phyloP scores from a whole-genome alignment of 2,797 vertebrate species.

The Schizopygopsis pylzovi region DNA sequence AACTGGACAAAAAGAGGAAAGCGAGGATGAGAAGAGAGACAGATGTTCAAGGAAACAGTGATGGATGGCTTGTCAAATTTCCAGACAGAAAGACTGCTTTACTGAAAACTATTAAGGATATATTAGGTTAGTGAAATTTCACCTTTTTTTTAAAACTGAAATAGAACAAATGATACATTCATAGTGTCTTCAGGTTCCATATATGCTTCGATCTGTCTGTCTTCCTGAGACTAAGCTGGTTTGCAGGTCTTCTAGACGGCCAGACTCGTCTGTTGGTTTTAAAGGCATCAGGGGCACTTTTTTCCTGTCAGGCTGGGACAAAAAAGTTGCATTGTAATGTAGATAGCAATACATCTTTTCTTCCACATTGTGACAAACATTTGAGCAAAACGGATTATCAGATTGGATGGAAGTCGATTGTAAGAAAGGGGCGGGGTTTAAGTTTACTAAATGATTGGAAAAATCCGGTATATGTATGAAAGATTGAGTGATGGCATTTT shows the following conservation, averaged over 20 bases:
- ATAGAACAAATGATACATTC: not conserved
- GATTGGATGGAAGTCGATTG: not conserved
- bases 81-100: constrained; percentile 78
- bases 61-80: constrained; percentile 62
- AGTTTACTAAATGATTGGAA: not conserved
- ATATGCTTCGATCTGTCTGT: not conserved
- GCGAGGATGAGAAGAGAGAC: constrained; percentile 43
- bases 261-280: not conserved
- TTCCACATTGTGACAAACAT: not conserved
- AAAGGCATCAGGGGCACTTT: not conserved
- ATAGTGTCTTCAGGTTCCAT: not conserved
- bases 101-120: constrained; percentile 78
- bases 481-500: not conserved
- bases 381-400: not conserved
- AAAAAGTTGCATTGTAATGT: not conserved
- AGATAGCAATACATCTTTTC: not conserved
- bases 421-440: not conserved
- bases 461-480: not conserved
- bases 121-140: constrained; percentile 80
- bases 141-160: not conserved
- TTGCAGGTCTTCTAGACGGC: not conserved
- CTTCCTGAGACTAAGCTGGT: not conserved
- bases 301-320: not conserved
- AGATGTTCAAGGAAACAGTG: constrained; percentile 31
- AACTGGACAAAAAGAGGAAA: constrained; percentile 17